Base-by-base conservation (phyloP, 2,797 vertebrate species). In the Simalia tracyae region DNA sequence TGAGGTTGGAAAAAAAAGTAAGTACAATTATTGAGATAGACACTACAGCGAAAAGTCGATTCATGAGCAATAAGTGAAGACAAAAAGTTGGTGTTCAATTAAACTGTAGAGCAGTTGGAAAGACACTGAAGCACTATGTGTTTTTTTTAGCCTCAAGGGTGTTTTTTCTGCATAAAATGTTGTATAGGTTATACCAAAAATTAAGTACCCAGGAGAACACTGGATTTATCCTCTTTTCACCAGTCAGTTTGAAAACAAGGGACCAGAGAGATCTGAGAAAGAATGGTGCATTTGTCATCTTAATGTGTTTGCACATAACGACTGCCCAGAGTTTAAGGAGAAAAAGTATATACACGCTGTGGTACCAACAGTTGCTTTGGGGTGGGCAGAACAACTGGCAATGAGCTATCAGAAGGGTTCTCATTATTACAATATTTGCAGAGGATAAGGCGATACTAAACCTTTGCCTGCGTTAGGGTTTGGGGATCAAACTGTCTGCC, bases 1-100 rank as follows among this genome's bases (percentile, higher is more conserved):
- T 92, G 90, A 93, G 50, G 28, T n/a, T 72, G 68, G 91, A 92
- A 89, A 56, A 60, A 90, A 42, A 59, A 50, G 5, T 50, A 24
- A 19, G 46, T 36, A 88, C 46, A 76, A 94, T 89, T 46, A 94
- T 91, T 93, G 87, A 42, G 68, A 93, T 86, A 86, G 15, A 90
- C 59, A 56, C 31, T 88, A 89, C 93, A 86, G 56, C 63, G 81
- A 84, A 92, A 86, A 59, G 24, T 68, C 46, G 54, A 85, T n/a
- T 31, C 36, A 89, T 87, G 66, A 84, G 72, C 61, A 92, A 59
- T 31, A 84, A 11, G 42, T 42, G 50, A 87, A 90, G 46, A 46
- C n/a, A 89, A 90, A 50, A 64, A 12, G 14, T 85, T 88, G 22
- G 9, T 5, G 0, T 31, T 61, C 87, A 85, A 15, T 66, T 89